These are phyloP conservation scores for Ectemnius cavifrons DNA, from an alignment of 2,888 invertebrate species.

Conservation along the genomic window DNA sequence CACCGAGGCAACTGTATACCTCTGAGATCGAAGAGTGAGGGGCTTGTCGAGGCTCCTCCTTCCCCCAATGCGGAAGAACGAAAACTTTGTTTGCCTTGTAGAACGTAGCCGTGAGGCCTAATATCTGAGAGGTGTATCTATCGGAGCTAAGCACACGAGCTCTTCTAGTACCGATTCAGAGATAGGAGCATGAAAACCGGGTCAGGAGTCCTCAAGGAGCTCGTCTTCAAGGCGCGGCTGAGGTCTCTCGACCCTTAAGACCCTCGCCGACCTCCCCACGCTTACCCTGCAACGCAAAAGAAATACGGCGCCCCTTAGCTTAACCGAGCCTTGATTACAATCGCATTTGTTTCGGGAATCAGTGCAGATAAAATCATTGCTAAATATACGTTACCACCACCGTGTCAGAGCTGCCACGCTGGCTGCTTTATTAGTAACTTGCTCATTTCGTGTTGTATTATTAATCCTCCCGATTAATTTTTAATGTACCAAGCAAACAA, in stretches of 20 bases:
- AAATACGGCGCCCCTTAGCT: slow-evolving; percentile 1
- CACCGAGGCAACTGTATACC: background rate
- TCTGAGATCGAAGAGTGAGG: background rate
- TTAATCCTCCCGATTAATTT: no score
- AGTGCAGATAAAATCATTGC: background rate
- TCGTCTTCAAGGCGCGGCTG: slow-evolving; percentile 25
- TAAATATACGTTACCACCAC: background rate
- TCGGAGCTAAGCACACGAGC: slow-evolving; percentile 29
- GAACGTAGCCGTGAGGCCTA: slow-evolving; percentile 16
- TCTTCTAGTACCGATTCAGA: slow-evolving; percentile 50
- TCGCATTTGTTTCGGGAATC: slow-evolving; percentile 12
- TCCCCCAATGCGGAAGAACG: background rate
- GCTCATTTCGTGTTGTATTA: no score
- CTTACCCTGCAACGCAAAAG: background rate
- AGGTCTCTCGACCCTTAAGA: slow-evolving; percentile 28
- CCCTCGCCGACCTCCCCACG: slow-evolving; percentile 2
- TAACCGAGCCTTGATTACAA: slow-evolving; percentile 5
- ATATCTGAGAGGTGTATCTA: slow-evolving; percentile 28
- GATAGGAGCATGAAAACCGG: slow-evolving; percentile 52
- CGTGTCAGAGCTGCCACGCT: background rate
- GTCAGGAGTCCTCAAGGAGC: slow-evolving; percentile 57
- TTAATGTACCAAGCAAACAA: no score
- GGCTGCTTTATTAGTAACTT: no score
- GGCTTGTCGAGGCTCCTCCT: background rate
- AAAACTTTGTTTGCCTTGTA: no score